Percentiles rank a stretch among this genome's conserved stretches.
phyloP scores from a whole-genome alignment of 2,888 invertebrate genomes.

The Abscondita cerata region DNA sequence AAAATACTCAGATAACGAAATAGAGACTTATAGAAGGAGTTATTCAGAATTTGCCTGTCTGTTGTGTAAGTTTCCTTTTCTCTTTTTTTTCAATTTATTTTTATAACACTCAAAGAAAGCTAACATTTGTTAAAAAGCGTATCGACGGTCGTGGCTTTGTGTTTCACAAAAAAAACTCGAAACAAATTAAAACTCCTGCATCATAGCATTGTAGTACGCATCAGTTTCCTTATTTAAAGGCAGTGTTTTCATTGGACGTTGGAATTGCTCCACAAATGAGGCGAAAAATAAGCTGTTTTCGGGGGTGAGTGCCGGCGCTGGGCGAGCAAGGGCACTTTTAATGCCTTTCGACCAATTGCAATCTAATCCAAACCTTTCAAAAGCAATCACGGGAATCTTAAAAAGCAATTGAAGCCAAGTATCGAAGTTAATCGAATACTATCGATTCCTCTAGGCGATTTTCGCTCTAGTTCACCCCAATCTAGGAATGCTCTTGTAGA shows the following conservation, averaged over 20 bases:
- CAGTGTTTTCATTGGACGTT: slow-evolving; percentile 51
- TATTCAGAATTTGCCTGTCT: slow-evolving; percentile 44
- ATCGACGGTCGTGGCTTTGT: slow-evolving; percentile 1
- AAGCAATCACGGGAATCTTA: slow-evolving; percentile 59
- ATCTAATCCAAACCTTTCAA: slow-evolving; percentile 59
- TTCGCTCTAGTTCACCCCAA: slow-evolving; percentile 43
- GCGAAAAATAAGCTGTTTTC: slow-evolving; percentile 59
- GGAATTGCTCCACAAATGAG: slow-evolving; percentile 59
- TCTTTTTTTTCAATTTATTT: slow-evolving; percentile 21
- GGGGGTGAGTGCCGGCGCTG: slow-evolving; percentile 41
- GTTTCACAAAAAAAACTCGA: slow-evolving; percentile 35
- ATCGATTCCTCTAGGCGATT: slow-evolving; percentile 42
- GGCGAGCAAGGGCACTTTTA: slow-evolving; percentile 54
- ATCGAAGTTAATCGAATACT: slow-evolving; percentile 58
- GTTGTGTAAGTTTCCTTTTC: slow-evolving; percentile 24
- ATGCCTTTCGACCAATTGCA: slow-evolving; percentile 59
- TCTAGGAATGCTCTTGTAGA: slow-evolving; percentile 27
- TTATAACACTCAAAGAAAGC: slow-evolving; percentile 20
- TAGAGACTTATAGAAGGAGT: slow-evolving; percentile 55
- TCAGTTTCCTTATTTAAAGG: slow-evolving; percentile 49
- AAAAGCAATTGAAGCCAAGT: slow-evolving; percentile 59
- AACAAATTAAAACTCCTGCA: slow-evolving; percentile 47
- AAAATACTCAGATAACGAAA: slow-evolving; percentile 52
- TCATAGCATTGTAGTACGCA: slow-evolving; percentile 38
- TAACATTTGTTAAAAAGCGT: slow-evolving; percentile 16